These are phyloP conservation scores for Vidua chalybeata DNA, from an alignment of 2,113 vertebrate genomes.

Conservation along the genomic window DNA sequence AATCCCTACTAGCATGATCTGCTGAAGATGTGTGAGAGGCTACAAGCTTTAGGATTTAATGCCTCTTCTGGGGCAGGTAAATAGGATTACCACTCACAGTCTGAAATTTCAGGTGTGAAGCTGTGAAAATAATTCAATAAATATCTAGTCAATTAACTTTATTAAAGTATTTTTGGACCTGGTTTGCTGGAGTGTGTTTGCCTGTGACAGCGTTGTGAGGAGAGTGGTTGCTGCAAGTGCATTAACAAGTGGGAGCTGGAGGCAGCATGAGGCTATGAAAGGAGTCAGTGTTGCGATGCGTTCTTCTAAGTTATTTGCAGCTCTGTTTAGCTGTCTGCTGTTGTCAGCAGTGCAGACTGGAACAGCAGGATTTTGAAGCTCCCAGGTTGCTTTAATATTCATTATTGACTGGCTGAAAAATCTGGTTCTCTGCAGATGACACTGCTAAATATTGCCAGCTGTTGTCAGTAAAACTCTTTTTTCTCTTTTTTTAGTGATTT, in stretches of 20 bases:
- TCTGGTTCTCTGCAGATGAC: neutral
- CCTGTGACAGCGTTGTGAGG: neutral
- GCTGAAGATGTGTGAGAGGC: neutral
- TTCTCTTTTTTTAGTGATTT: neutral
- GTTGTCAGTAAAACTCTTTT: neutral
- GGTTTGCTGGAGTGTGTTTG: neutral
- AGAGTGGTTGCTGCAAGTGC: neutral
- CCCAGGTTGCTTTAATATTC: neutral
- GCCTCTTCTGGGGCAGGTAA: neutral
- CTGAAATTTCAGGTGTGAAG: neutral
- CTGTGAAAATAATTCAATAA: neutral
- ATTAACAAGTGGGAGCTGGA: neutral
- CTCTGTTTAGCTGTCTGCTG: constrained; percentile 12
- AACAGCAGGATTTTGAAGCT: neutral
- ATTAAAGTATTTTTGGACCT: neutral
- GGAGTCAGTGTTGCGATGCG: neutral
- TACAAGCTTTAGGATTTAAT: neutral
- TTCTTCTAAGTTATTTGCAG: neutral
- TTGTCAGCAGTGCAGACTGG: neutral
- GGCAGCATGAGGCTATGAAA: rapidly evolving
- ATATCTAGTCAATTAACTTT: neutral
- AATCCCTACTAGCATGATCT: neutral
- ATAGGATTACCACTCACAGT: neutral
- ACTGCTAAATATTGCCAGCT: neutral
- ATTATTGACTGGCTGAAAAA: neutral